Conservation (phyloP, 35 echinoderm and acorn worm genomes). For the Ophioderma brevispina region DNA sequence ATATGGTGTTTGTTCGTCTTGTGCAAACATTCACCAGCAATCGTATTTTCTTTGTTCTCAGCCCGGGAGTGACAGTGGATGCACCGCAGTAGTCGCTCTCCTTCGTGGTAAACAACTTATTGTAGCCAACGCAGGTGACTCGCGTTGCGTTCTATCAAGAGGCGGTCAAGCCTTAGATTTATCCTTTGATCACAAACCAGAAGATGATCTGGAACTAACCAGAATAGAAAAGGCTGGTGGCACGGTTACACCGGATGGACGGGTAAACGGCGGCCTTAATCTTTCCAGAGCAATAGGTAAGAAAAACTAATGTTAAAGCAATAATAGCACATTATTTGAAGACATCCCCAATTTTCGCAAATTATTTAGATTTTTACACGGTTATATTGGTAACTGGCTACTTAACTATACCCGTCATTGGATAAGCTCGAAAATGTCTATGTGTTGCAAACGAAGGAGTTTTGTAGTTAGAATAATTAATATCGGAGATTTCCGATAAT, state of each 20-base stretch:
- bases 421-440: too few species aligned
- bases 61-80: constrained; percentile 98
- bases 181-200: constrained; percentile 96
- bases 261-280: constrained; percentile 97
- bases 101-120: constrained; percentile 66
- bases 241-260: constrained; percentile 87
- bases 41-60: not conserved
- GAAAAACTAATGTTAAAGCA: not conserved
- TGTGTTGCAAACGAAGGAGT: too few species aligned
- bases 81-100: constrained; percentile 87
- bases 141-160: constrained; percentile 84
- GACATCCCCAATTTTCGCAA: too few species aligned
- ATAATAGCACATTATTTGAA: too few species aligned
- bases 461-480: too few species aligned
- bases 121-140: constrained; percentile 94
- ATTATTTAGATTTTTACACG: too few species aligned
- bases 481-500: too few species aligned
- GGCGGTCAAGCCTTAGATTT: constrained; percentile 79
- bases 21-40: too few species aligned
- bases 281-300: constrained; percentile 97
- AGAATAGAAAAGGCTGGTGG: constrained; percentile 94
- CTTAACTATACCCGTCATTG: too few species aligned
- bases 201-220: constrained; percentile 75
- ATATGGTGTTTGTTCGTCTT: too few species aligned
- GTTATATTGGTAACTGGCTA: too few species aligned